These are phyloP conservation scores for Melanophora roralis DNA, from an alignment of 2,888 invertebrate species.

Conservation along the genomic window DNA sequence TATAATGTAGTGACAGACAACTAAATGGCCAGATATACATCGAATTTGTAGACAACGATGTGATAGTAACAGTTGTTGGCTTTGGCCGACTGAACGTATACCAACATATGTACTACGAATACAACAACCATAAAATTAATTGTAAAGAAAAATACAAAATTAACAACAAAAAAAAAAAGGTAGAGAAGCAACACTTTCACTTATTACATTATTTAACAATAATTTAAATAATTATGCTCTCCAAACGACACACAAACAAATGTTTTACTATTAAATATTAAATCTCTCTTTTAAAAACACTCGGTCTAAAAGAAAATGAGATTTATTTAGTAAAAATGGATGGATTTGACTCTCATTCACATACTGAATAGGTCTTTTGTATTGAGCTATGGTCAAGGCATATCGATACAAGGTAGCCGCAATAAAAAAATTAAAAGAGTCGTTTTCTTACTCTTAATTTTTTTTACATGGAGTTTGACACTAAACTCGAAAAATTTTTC, in stretches of 20 bases:
- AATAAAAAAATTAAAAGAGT: no score
- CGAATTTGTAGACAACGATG: slow-evolving; percentile 22
- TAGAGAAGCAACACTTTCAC: slow-evolving; percentile 86
- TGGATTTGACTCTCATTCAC: not conserved
- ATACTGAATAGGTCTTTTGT: not conserved
- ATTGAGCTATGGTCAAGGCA: not conserved
- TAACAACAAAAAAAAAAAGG: slow-evolving; percentile 18
- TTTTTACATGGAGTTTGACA: no score
- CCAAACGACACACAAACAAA: slow-evolving; percentile 68
- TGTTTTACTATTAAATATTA: not conserved
- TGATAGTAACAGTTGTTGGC: slow-evolving; percentile 36
- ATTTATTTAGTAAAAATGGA: not conserved
- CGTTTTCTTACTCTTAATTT: no score
- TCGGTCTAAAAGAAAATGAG: not conserved
- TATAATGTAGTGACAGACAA: slow-evolving; percentile 47
- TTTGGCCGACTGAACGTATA: slow-evolving; percentile 6
- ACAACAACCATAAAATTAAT: not conserved
- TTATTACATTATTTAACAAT: slow-evolving; percentile 84
- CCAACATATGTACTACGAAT: not conserved
- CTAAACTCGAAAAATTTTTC: no score
- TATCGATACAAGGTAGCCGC: no score
- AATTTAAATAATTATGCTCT: slow-evolving; percentile 70
- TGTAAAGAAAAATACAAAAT: slow-evolving; percentile 35
- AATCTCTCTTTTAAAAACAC: not conserved
- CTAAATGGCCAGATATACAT: slow-evolving; percentile 36